Evolutionary conservation across 2,113 vertebrate genomes (phyloP).

Genomic region (Toxotes jaculatrix): DNA sequence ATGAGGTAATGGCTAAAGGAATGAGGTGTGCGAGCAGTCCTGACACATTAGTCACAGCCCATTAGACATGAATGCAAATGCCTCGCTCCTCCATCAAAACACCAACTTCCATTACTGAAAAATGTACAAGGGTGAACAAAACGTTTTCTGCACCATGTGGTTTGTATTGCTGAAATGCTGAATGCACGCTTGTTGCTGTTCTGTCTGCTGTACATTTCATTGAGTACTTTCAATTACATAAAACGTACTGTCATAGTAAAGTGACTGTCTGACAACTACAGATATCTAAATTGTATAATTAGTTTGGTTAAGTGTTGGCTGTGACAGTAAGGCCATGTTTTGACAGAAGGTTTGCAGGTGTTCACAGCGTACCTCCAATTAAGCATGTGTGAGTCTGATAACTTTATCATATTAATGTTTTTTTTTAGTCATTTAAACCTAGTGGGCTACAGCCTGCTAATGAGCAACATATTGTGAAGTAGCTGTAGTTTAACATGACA

Average conservation of each 20-base stretch:
- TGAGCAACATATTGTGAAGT: neutral
- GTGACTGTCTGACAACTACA: conserved; percentile 7
- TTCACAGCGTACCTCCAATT: conserved; percentile 15
- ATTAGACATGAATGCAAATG: conserved; percentile 43
- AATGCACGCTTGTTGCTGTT: conserved; percentile 1
- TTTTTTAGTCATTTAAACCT: neutral
- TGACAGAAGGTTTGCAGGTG: conserved; percentile 18
- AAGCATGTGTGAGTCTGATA: neutral
- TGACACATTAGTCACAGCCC: conserved; percentile 51
- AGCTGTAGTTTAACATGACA: neutral
- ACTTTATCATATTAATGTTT: conserved; percentile 1
- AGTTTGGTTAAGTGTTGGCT: neutral
- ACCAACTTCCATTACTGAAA: conserved; percentile 35
- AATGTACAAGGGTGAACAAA: conserved; percentile 24
- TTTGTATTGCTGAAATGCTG: conserved; percentile 2
- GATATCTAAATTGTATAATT: conserved; percentile 34
- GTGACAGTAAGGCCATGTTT: conserved; percentile 27
- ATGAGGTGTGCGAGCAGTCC: conserved; percentile 28
- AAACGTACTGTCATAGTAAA: conserved; percentile 23
- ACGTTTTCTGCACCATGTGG: conserved; percentile 30
- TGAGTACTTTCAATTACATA: neutral
- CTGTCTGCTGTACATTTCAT: neutral
- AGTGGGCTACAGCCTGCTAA: conserved; percentile 1
- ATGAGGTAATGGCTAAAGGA: conserved; percentile 40
- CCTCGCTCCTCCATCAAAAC: conserved; percentile 6